phyloP scores from a whole-genome alignment of 64 coral and sea anemone species.

The Catalaphyllia jardinei region DNA sequence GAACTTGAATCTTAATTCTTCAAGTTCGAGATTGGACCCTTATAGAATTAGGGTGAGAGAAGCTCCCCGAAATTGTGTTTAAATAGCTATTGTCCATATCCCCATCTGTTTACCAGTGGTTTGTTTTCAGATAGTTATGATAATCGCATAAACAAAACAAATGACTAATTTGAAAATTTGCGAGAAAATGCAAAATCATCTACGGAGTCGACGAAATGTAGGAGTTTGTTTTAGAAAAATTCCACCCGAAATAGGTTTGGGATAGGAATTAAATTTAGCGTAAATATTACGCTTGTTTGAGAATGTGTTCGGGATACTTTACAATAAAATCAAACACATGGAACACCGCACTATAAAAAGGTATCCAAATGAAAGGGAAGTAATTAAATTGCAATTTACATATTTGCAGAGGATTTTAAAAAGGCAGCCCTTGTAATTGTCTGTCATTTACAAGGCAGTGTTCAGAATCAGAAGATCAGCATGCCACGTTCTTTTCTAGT shows the following conservation, averaged over 20 bases:
- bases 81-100: constrained; percentile 23
- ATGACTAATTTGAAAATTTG: constrained; percentile 48
- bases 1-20: background rate
- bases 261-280: background rate
- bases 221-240: background rate
- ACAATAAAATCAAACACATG: background rate
- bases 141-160: constrained; percentile 44
- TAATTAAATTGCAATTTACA: constrained; percentile 56
- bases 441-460: constrained; percentile 23
- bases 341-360: constrained; percentile 16
- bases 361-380: constrained; percentile 36
- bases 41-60: constrained; percentile 5
- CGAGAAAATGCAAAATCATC: constrained; percentile 19
- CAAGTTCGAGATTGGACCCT: background rate
- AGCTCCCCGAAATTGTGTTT: constrained; percentile 22
- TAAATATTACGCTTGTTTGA: background rate
- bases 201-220: background rate
- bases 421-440: constrained; percentile 46
- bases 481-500: constrained; percentile 46
- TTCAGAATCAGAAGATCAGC: constrained; percentile 30
- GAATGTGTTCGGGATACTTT: background rate
- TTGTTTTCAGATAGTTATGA: constrained; percentile 47
- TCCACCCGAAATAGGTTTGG: background rate
- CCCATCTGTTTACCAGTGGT: constrained; percentile 50
- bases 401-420: constrained; percentile 45